Evolutionary conservation across 2,888 invertebrate genomes (phyloP).

Genomic region (Sicus ferrugineus): DNA sequence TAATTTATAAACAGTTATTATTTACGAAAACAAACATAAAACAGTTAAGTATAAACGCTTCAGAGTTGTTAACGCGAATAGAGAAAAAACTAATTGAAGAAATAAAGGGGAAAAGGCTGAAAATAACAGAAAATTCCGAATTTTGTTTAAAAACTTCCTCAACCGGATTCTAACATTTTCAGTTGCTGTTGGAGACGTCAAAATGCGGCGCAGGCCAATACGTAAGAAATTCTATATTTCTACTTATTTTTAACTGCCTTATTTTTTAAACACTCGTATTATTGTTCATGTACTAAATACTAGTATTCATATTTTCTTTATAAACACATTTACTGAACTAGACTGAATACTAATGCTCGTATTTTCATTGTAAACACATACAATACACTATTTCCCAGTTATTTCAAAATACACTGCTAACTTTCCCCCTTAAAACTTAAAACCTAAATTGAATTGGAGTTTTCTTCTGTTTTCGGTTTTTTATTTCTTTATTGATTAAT

Average conservation of each 20-base stretch:
- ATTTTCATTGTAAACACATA: no score
- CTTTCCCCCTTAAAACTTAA: no score
- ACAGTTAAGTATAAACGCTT: neutral
- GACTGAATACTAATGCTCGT: no score
- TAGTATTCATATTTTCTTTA: no score
- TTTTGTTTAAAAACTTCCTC: neutral
- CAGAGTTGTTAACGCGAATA: neutral
- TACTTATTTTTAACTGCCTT: neutral
- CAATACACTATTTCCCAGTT: no score
- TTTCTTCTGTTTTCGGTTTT: no score
- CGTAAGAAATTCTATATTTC: constrained; percentile 54
- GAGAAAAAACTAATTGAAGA: neutral
- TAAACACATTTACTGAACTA: no score
- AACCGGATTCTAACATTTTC: constrained; percentile 18
- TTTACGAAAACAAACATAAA: no score
- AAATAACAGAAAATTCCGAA: neutral
- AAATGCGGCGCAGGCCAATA: constrained; percentile 53
- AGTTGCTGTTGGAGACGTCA: constrained; percentile 19
- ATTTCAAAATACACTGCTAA: no score
- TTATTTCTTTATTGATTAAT: no score
- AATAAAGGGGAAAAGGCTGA: neutral
- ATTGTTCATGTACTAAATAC: neutral
- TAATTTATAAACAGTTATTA: neutral
- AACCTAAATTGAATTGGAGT: no score
- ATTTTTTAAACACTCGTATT: neutral